Base-by-base conservation (phyloP, 1,140 invertebrate species). In the Drosophila ananassae region DNA sequence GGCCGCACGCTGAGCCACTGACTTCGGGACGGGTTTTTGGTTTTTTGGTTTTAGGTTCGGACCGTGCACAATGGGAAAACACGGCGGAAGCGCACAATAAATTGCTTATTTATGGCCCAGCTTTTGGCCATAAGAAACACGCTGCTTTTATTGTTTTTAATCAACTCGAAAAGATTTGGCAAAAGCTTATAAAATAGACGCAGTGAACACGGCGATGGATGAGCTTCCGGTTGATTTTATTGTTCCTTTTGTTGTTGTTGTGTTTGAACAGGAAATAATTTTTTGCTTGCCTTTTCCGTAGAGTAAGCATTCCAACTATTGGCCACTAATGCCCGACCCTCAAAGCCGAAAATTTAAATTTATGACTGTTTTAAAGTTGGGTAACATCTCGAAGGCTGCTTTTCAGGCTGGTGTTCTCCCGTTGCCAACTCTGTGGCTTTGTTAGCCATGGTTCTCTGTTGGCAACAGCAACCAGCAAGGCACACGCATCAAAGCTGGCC, bases 101-200 rank as follows among this genome's bases (percentile, higher is more conserved):
- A 89, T 89, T 89, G 83, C 84, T 89, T 89, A 89, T 89, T 89
- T 89, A 89, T 89, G 76, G 83, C 84, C 83, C 79, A 83, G 83
- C 72, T 83, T 89, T 89, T 79, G 79, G 76, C 83, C 76, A 79
- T 89, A 89, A 89, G 83, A 76, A 89, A 79, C 83, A 89, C 80
- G 83, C 84, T 89, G 83, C 73, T 89, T 89, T 89, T 89, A 89
- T 89, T 89, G 83, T 89, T 89, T 89, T 89, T 89, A 89, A 89
- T 89, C 83, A 89, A 89, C 83, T 89, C 83, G 83, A 79, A 87
- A 77, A 87, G 82, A 87, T 89, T 87, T 89, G 82, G 52, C 79
- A 71, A 72, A 37, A 79, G 83, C 83, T 89, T 89, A 89, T 89
- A 89, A 89, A 89, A 89, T 89, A 83, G 83, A 89, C 76, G 72